Base-by-base conservation (phyloP, 92 coral and sea anemone genomes). In the Porites cylindrica region DNA sequence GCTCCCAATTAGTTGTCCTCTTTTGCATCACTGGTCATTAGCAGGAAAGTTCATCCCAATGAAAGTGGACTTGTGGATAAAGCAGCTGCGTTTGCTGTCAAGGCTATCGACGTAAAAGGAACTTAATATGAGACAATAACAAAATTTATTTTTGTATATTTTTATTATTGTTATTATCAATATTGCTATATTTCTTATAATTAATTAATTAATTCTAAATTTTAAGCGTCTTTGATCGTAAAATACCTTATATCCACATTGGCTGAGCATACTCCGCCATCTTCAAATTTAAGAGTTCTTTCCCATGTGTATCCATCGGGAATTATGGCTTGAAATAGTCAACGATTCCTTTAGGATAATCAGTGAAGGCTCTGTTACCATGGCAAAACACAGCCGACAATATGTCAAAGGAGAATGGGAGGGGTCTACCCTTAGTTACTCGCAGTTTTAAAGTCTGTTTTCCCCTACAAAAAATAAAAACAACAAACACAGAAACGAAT, bases 351-450 rank as follows among this genome's bases (percentile, higher is more conserved):
- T 18, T 52, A 38, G 75, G 75, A 38, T 70, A 16, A 51, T 70
- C 38, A 1, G n/a, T 16, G 8, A 26, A 70, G 1, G 7, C 2
- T 8, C n/a, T 70, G 75, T 10, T 26, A n/a, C 75, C 75, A 9
- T 70, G 32, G 7, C 7, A 5, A 17, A 21, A 24, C 6, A 2
- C 6, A 10, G 75, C 17, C 2, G 50, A 70, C 75, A 70, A 16
- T 8, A 70, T 70, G 50, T 32, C 75, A 26, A 26, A 70, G 10
- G 75, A 51, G 50, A 70, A 70, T 4, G 75, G 75, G n/a, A 70
- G 75, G 18, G 23, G 53, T 6, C 9, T 53, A 47, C 75, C 75
- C 53, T 32, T 69, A 19, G 74, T 69, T 13, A 69, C 29, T 53
- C 12, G 59, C 0, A 69, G 51, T 13, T 19, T 69, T 2, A 64